Percentiles rank a stretch among this genome's conserved stretches.
phyloP scores from a whole-genome alignment of 2,797 vertebrate genomes.

The Micromesistius poutassou region DNA sequence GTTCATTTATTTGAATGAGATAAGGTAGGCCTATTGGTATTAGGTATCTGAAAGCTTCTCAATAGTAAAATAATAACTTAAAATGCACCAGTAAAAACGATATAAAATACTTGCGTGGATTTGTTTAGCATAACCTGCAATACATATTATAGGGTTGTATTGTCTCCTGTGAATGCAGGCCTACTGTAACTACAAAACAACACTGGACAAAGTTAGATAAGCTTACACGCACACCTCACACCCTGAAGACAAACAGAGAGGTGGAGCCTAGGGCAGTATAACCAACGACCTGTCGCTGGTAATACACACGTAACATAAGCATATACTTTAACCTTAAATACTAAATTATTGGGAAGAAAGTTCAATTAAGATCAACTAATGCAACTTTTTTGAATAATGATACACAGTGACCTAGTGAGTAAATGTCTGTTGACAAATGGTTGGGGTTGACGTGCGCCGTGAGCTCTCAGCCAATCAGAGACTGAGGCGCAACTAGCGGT shows the following conservation, averaged over 20 bases:
- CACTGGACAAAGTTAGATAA: not conserved
- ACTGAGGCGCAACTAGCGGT: not conserved
- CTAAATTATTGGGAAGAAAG: not conserved
- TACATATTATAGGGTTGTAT: not conserved
- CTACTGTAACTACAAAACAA: not conserved
- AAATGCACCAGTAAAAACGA: not conserved
- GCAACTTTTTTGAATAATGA: not conserved
- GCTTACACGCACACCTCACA: not conserved
- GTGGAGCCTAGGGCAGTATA: not conserved
- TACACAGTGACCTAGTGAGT: not conserved
- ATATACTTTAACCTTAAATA: not conserved
- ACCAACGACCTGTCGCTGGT: not conserved
- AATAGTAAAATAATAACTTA: not conserved
- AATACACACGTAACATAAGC: not conserved
- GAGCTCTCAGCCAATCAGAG: not conserved
- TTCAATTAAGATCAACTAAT: not conserved
- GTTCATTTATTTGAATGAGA: not conserved
- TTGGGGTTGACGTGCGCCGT: not conserved
- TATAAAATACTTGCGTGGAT: not conserved
- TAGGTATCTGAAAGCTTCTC: not conserved
- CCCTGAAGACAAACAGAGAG: constrained; percentile 4
- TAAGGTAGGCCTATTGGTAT: not conserved
- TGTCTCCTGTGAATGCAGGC: not conserved
- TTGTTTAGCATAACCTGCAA: not conserved
- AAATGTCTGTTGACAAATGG: not conserved